These are phyloP conservation scores for Prunella himalayana DNA, from an alignment of 2,113 vertebrate species.

Conservation along the genomic window DNA sequence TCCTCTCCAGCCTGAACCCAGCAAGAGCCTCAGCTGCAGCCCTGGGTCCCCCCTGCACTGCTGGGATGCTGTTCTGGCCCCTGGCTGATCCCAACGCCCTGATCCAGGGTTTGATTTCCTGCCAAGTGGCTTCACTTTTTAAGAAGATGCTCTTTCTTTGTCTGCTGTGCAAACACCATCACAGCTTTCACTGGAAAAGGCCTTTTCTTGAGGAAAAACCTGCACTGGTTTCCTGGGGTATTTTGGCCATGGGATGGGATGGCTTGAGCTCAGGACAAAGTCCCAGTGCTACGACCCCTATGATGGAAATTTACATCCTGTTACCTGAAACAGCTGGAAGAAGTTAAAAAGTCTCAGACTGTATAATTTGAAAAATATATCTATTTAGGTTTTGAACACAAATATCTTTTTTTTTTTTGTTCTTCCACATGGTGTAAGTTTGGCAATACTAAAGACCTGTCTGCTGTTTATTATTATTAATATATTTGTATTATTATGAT, in stretches of 20 bases:
- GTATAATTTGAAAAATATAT: background rate
- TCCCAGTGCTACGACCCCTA: background rate
- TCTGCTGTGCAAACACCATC: background rate
- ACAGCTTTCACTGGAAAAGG: background rate
- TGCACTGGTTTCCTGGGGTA: background rate
- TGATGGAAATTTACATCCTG: background rate
- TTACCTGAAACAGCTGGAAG: background rate
- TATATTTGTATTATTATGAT: background rate
- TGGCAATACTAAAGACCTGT: background rate
- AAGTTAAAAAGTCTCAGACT: background rate
- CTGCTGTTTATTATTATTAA: background rate
- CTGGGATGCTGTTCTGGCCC: background rate
- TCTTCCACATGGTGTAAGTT: background rate
- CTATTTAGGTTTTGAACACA: background rate
- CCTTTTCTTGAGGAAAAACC: background rate
- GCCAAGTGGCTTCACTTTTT: background rate
- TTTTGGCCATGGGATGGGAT: background rate
- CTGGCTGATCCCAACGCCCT: background rate
- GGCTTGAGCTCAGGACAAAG: background rate
- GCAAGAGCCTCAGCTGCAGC: background rate
- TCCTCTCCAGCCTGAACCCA: background rate
- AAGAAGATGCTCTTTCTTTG: slow-evolving; percentile 29
- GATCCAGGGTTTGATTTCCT: background rate
- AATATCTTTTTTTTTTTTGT: background rate
- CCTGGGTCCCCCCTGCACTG: rapidly evolving